Base-by-base conservation (phyloP, 2,888 invertebrate genomes). In the Adelphocoris suturalis region DNA sequence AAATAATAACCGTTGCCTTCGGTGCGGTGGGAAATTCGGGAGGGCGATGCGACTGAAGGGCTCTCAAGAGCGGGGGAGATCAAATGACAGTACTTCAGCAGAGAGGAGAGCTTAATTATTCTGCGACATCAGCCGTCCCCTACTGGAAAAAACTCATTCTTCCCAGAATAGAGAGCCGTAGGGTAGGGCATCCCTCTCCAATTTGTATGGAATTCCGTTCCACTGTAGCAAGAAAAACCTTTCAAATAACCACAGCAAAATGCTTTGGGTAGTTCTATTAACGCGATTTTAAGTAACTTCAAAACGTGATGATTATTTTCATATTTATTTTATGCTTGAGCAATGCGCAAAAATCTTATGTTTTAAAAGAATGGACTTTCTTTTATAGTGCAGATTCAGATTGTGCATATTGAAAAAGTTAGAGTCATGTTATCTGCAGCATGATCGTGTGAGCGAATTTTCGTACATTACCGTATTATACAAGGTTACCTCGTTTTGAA, bases 81-180 rank as follows among this genome's bases (percentile, higher is more conserved):
- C 68, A 68, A 68, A 68, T 68, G 68, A 68, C 68, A 68, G 68
- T 19, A 68, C 23, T 68, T 23, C 68, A 68, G 19, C 19, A 0
- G 23, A n/a, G 19, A 12, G 23, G 23, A 23, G 68, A 19, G 68
- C n/a, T 19, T 68, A 68, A 68, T 68, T 68, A 68, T 68, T 68
- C 68, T 68, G 68, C 68, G 68, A 23, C 61, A 61, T 61, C 61
- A 61, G 61, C 61, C 61, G 61, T 19, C 19, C 61, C 61, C 19
- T 19, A n/a, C 19, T 23, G 3, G 12, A 19, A 23, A 11, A 57
- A n/a, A 9, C 27, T 23, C 68, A 68, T 68, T 23, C 68, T 68
- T 68, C 19, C 27, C 13, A 5, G 3, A 7, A 27, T 23, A 5
- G 11, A 68, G 5, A 27, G 68, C n/a, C 2, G 11, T 1, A 68